Conservation (phyloP, 2,113 vertebrate species). For the Oreochromis aureus region DNA sequence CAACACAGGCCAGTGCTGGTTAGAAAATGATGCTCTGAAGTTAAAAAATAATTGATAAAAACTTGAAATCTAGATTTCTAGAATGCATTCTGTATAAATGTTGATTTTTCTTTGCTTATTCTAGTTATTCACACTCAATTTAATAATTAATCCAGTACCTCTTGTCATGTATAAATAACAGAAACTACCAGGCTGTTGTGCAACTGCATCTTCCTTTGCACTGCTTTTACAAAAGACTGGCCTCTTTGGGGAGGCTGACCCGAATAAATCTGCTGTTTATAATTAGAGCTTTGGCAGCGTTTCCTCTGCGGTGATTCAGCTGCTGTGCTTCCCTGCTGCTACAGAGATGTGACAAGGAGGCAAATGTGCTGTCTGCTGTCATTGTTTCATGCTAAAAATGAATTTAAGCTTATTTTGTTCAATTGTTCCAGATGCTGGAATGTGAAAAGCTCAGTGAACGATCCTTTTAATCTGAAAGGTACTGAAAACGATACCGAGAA, state of each 20-base stretch:
- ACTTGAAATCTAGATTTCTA: background rate
- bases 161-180: conserved; percentile 2
- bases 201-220: conserved; percentile 16
- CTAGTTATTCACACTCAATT: background rate
- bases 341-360: conserved; percentile 2
- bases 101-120: background rate
- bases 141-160: conserved; percentile 1
- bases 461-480: background rate
- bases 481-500: background rate
- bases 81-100: background rate
- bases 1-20: accelerated
- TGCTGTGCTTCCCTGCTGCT: conserved; percentile 18
- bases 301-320: conserved; percentile 40
- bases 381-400: background rate
- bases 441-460: background rate
- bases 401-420: background rate
- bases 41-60: background rate
- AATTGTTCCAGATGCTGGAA: conserved; percentile 7
- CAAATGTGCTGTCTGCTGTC: conserved; percentile 4
- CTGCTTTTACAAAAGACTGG: conserved; percentile 34
- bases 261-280: conserved; percentile 51
- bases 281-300: conserved; percentile 42
- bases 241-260: conserved; percentile 48
- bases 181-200: conserved; percentile 6
- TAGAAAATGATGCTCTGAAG: background rate